Conservation (phyloP, 2,113 vertebrate species). For the Conger conger region DNA sequence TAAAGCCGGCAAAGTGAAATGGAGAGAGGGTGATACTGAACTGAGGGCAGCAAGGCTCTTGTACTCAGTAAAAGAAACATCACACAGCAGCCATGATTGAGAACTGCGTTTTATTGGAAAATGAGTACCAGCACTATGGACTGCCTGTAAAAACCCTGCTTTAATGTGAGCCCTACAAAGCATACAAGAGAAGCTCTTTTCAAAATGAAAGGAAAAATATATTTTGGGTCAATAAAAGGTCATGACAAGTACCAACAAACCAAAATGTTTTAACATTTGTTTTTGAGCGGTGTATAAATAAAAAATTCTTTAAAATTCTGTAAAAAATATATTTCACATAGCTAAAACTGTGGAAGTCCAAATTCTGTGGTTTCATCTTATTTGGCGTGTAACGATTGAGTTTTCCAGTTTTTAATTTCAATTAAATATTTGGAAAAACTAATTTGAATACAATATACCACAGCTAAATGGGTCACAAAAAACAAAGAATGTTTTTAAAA, state of each 20-base stretch:
- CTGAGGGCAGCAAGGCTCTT: too few relatives aligned
- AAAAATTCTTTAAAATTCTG: not conserved
- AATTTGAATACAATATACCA: not conserved
- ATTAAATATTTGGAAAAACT: not conserved
- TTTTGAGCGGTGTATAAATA: not conserved
- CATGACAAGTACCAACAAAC: slow-evolving; percentile 33
- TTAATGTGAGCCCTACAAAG: slow-evolving; percentile 58
- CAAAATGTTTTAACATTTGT: not conserved
- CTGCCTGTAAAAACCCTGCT: slow-evolving; percentile 49
- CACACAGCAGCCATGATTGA: slow-evolving; percentile 35
- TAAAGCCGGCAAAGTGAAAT: too few relatives aligned
- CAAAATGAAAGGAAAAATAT: slow-evolving; percentile 47
- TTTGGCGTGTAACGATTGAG: not conserved
- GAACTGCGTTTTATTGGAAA: slow-evolving; percentile 63
- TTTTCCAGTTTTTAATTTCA: not conserved
- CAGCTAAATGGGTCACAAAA: not conserved
- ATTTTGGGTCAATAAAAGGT: slow-evolving; percentile 41
- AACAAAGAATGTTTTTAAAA: not conserved
- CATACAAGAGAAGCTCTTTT: slow-evolving; percentile 52
- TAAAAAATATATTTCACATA: not conserved
- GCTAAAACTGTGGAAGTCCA: not conserved
- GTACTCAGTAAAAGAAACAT: not conserved
- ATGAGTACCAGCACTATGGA: slow-evolving; percentile 59
- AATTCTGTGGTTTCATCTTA: not conserved
- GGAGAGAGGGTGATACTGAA: too few relatives aligned